A percentile compares a stretch with the other conserved stretches of the same genome.
These are phyloP conservation scores for Mylabris phalerata DNA, from an alignment of 1,140 invertebrate species.

Conservation along the genomic window DNA sequence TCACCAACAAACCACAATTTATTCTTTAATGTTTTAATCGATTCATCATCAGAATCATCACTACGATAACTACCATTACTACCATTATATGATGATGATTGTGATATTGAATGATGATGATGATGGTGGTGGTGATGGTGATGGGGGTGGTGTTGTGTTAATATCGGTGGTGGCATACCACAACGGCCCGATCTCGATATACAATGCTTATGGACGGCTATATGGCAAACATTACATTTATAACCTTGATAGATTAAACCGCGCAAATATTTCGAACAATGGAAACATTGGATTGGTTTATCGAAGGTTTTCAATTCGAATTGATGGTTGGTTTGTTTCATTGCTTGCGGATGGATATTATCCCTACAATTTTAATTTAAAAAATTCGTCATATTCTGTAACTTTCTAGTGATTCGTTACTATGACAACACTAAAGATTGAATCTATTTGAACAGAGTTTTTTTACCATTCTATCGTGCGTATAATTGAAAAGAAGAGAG, in stretches of 20 bases:
- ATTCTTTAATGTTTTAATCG: slow-evolving; percentile 9
- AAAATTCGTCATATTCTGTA: too few relatives aligned
- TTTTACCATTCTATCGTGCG: too few relatives aligned
- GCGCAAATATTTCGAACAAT: slow-evolving; percentile 83
- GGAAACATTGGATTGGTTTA: slow-evolving; percentile 68
- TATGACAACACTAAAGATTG: too few relatives aligned
- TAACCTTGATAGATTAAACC: slow-evolving; percentile 80
- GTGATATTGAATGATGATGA: not conserved
- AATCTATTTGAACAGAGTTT: too few relatives aligned
- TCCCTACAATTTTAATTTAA: slow-evolving; percentile 54
- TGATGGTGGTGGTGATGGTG: not conserved
- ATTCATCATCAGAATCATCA: too few relatives aligned
- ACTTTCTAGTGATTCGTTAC: too few relatives aligned
- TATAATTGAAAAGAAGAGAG: too few relatives aligned
- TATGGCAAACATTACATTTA: slow-evolving; percentile 64
- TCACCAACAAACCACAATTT: slow-evolving; percentile 69
- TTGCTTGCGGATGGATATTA: slow-evolving; percentile 76
- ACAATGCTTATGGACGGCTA: slow-evolving; percentile 70
- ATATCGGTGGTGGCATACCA: slow-evolving; percentile 42
- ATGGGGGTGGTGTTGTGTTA: too few relatives aligned
- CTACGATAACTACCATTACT: too few relatives aligned
- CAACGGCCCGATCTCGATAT: slow-evolving; percentile 67
- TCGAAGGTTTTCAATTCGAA: slow-evolving; percentile 84
- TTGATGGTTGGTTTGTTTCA: slow-evolving; percentile 73
- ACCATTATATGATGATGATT: too few relatives aligned